Base-by-base conservation (phyloP, 2,888 invertebrate genomes). In the Troilus luridus region DNA sequence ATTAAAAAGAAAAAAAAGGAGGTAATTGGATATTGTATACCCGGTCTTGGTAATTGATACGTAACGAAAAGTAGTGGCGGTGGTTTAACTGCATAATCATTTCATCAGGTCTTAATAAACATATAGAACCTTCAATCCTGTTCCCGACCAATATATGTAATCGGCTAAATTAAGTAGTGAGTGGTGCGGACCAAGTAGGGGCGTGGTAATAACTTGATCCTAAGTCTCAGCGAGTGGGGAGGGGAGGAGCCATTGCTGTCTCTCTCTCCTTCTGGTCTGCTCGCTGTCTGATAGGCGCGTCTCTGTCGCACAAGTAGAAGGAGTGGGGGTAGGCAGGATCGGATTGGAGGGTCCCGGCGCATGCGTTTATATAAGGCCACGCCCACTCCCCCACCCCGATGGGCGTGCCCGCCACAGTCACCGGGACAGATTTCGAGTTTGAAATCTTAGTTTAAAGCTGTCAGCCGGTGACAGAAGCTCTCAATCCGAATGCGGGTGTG, bases 381-480 rank as follows among this genome's bases (percentile, higher is more conserved):
- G 91, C 88, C 88, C 90, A 27, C 81, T 19, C 0, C 59, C 8
- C 14, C 12, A 7, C 60, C 85, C 27, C 56, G 12, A 9, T 41
- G 88, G 88, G 62, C n/a, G 56, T 27, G 64, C n/a, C 88, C 19
- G 72, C 72, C n/a, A 56, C 64, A 64, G 64, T 58, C 81, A 58
- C 56, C 91, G 91, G 92, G 91, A 91, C 92, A 92, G 92, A 92
- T 92, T 92, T 92, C 92, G 91, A 92, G 92, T 92, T 92, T 92
- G 92, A 92, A 92, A 92, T 92, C 92, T 92, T 92, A 92, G 92
- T 92, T 92, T 92, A 91, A 92, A 92, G 91, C 92, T 92, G 92
- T 92, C 92, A 92, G 91, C 91, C 91, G 91, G 91, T 92, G 92
- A 92, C 92, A 92, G 92, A 92, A 92, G 92, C 92, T 91, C 92